Evolutionary conservation across 2,888 invertebrate genomes (phyloP).

Genomic region (Acrocera orbiculus): DNA sequence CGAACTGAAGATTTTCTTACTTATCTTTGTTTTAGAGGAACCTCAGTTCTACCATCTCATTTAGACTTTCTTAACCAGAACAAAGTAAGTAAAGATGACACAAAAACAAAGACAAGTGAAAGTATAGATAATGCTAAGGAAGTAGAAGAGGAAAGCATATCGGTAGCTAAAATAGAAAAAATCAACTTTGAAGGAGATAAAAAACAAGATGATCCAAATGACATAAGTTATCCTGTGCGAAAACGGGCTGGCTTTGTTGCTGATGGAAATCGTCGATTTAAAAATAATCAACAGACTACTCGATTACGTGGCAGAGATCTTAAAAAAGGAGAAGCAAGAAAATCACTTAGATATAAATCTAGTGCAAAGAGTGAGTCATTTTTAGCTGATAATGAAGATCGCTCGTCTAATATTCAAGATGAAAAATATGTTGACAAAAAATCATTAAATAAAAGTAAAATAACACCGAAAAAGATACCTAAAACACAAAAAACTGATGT

Average conservation of each 20-base stretch:
- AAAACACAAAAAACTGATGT: slow-evolving; percentile 12
- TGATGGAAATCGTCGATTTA: slow-evolving; percentile 24
- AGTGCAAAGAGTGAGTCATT: slow-evolving; percentile 6
- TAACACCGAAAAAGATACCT: slow-evolving; percentile 3
- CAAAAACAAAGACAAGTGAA: slow-evolving; percentile 1
- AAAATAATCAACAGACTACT: slow-evolving; percentile 42
- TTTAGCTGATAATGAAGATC: slow-evolving; percentile 10
- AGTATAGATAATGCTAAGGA: background rate
- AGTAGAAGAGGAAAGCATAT: slow-evolving; percentile 4
- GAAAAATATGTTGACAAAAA: slow-evolving; percentile 10
- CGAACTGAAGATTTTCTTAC: slow-evolving; percentile 75
- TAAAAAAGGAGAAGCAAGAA: slow-evolving; percentile 25
- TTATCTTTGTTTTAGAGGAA: slow-evolving; percentile 66
- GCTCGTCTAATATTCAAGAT: slow-evolving; percentile 2
- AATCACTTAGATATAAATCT: slow-evolving; percentile 20
- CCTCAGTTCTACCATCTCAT: slow-evolving; percentile 50
- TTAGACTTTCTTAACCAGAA: slow-evolving; percentile 46
- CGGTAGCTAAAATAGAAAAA: slow-evolving; percentile 3
- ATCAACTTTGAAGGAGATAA: slow-evolving; percentile 4
- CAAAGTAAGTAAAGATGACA: slow-evolving; percentile 14
- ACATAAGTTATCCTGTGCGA: slow-evolving; percentile 37
- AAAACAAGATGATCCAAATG: slow-evolving; percentile 1
- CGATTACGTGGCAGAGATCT: slow-evolving; percentile 28
- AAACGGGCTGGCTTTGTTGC: slow-evolving; percentile 35
- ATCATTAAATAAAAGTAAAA: slow-evolving; percentile 7